Evolutionary conservation across 2,888 invertebrate genomes (phyloP).

Genomic region (Brachynemurus nebulosus): DNA sequence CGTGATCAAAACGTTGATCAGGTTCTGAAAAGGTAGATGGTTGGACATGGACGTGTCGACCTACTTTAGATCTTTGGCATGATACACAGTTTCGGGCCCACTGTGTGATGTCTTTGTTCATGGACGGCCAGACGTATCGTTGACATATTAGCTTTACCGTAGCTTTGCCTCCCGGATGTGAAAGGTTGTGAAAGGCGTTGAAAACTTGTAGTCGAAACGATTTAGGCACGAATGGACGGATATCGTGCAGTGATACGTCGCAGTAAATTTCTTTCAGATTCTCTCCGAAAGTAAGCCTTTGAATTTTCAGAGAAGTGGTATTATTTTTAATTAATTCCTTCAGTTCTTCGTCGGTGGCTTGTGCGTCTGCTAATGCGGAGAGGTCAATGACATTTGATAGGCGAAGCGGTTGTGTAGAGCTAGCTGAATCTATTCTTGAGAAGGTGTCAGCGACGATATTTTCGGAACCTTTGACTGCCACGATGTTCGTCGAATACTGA

Average conservation of each 20-base stretch:
- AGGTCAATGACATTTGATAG: no score
- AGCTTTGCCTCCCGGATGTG: slow-evolving; percentile 16
- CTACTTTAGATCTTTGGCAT: slow-evolving; percentile 17
- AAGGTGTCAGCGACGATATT: slow-evolving; percentile 11
- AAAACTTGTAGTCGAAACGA: slow-evolving; percentile 16
- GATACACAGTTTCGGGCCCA: slow-evolving; percentile 16
- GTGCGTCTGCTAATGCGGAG: not conserved
- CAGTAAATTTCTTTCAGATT: not conserved
- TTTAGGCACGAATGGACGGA: slow-evolving; percentile 16
- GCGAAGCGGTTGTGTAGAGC: no score
- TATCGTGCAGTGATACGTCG: not conserved
- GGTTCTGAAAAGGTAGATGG: slow-evolving; percentile 11
- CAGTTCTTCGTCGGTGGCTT: not conserved
- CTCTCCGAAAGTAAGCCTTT: not conserved
- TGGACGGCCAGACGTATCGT: slow-evolving; percentile 19
- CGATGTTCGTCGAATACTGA: no score
- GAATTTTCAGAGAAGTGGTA: not conserved
- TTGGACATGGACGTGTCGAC: slow-evolving; percentile 15
- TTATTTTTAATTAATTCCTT: not conserved
- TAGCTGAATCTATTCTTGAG: not conserved
- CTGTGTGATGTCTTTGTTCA: slow-evolving; percentile 11
- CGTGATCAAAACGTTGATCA: slow-evolving; percentile 10
- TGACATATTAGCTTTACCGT: slow-evolving; percentile 11
- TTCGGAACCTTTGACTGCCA: no score
- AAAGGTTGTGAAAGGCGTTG: no score